Base-by-base conservation (phyloP, 2,797 vertebrate genomes). In the Helicolenus hilgendorfi region DNA sequence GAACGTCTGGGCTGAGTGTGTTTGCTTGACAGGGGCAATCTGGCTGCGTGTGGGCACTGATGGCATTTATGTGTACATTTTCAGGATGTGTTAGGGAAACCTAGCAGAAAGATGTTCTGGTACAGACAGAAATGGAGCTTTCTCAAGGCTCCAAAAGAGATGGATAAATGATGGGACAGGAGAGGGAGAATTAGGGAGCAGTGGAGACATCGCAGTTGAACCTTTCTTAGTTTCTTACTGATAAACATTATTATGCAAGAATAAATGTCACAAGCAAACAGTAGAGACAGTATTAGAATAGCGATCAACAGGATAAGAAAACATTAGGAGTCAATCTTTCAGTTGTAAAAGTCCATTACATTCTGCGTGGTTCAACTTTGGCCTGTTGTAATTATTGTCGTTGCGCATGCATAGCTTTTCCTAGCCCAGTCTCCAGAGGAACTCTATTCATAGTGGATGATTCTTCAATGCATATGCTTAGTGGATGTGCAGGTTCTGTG, bases 31-130 rank as follows among this genome's bases (percentile, higher is more conserved):
- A 88, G 89, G 85, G 89, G 78, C 86, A 92, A 92, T 95, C 89
- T 87, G 90, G 83, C 63, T 90, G 89, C 55, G 90, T 92, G 92
- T 92, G 92, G 86, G 83, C 87, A 89, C 88, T 96, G 96, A 98
- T 97, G 95, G 95, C 94, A 94, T 97, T 97, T 95, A 78, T 95
- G 90, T 97, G 95, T 97, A 96, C 88, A 85, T 94, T 94, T 96
- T 97, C 96, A 96, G 81, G 81, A 92, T 91, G 89, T 72, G 90
- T 97, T 97, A 97, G 89, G 87, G 90, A 93, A 97, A 84, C 74
- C 31, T 83, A 89, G 93, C 89, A 94, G 96, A 96, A 95, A 83
- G 86, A 96, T 83, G 72, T 92, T 86, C 79, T 60, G 70, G 72
- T 75, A 41, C 82, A 73, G 94, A 95, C 94, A 94, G 91, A 96